Base-by-base conservation (phyloP, 2,797 vertebrate species). In the Diplodus puntazzo region DNA sequence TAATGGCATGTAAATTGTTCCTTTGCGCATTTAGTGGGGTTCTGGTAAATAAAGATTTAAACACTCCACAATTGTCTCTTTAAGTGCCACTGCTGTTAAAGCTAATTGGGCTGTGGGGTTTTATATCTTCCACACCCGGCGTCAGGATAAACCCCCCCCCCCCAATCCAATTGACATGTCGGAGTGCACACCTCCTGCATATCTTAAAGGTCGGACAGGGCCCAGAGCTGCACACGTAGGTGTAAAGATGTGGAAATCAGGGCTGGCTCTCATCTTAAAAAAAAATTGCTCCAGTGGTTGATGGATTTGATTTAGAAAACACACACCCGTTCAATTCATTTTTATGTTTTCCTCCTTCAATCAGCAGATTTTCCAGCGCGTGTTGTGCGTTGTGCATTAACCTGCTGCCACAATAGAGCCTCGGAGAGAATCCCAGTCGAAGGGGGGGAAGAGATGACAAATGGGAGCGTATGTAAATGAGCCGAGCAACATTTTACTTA, bases 1-100 rank as follows among this genome's bases (percentile, higher is more conserved):
- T 97, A 98, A 98, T 97, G 97, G 95, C 95, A 97, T 96, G 96
- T 97, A 98, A 98, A 98, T 97, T 95, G 96, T 95, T 96, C 95
- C 94, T 95, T 92, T 94, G 94, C 93, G 91, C 93, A 95, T 96
- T 96, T 97, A 97, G 95, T 95, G 95, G 85, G 95, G 95, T 96
- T 96, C 95, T 96, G 96, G 95, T 97, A 96, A 97, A 97, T 97
- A 96, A 96, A 97, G 96, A 97, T 97, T 97, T 97, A 97, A 97
- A 96, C 96, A 96, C 94, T 95, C 93, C 91, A 95, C 96, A 94
- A 96, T 96, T 95, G 96, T 95, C 96, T 96, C 92, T 95, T 97
- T 97, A 97, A 97, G 96, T 96, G 95, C 95, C 96, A 94, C 95
- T 93, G 96, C 96, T 95, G 95, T 96, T 97, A 94, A 97, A 96